Evolutionary conservation across 2,797 vertebrate species (phyloP).

Genomic region (Halcyon smyrnensis): DNA sequence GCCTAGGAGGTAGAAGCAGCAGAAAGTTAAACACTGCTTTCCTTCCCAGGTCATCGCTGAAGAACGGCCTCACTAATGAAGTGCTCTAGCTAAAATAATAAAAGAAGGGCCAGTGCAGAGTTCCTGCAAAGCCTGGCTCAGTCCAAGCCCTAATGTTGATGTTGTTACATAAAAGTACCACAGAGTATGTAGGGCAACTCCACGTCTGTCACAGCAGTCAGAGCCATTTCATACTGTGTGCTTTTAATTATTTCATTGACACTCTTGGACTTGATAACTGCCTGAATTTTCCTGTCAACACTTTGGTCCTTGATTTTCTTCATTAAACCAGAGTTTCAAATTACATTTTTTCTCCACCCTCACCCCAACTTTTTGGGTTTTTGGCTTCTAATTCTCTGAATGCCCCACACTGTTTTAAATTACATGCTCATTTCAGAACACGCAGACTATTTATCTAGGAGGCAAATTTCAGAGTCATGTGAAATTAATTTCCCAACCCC

Average conservation of each 20-base stretch:
- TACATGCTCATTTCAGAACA: constrained; percentile 63
- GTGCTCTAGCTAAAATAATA: background rate
- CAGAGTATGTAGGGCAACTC: background rate
- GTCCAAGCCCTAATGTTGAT: background rate
- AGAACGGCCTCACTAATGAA: background rate
- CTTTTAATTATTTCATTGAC: constrained; percentile 57
- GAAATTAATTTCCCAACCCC: constrained; percentile 72
- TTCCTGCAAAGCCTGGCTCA: constrained; percentile 8
- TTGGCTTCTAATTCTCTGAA: constrained; percentile 40
- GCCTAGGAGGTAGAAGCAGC: background rate
- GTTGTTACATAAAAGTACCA: constrained; percentile 11
- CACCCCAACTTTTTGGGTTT: background rate
- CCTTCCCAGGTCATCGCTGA: background rate
- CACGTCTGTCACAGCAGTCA: background rate
- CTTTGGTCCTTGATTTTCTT: constrained; percentile 20
- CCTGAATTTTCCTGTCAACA: constrained; percentile 61
- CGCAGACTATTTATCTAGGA: constrained; percentile 66
- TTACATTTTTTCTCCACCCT: background rate
- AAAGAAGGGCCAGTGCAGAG: background rate
- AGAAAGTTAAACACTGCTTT: background rate
- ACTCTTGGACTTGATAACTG: constrained; percentile 46
- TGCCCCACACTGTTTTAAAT: constrained; percentile 62
- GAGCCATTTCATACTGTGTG: background rate
- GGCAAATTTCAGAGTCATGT: constrained; percentile 70
- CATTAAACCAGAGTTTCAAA: constrained; percentile 31